These are phyloP conservation scores for Hanleya hanleyi DNA, from an alignment of 2,888 invertebrate genomes.

Conservation along the genomic window DNA sequence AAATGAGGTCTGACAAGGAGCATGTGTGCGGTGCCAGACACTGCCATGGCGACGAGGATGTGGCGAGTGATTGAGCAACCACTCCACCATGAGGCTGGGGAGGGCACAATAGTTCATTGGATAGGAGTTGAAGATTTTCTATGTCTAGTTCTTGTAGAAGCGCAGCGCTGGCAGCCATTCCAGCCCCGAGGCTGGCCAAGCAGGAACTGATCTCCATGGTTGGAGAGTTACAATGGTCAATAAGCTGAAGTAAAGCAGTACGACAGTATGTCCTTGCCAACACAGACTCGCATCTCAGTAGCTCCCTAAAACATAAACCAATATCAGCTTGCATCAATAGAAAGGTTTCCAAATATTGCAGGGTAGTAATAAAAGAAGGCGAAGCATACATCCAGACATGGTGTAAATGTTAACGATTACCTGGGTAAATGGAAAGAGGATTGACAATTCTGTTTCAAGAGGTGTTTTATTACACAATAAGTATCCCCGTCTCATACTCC, in stretches of 20 bases:
- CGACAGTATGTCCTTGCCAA: constrained; percentile 69
- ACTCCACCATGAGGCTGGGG: constrained; percentile 67
- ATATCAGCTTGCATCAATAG: too few relatives aligned
- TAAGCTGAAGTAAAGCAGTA: constrained; percentile 66
- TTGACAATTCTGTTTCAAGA: too few relatives aligned
- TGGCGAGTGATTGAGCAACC: constrained; percentile 48
- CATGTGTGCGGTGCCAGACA: constrained; percentile 58
- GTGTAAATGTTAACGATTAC: too few relatives aligned
- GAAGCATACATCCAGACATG: too few relatives aligned
- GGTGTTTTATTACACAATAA: too few relatives aligned
- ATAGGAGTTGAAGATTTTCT: constrained; percentile 72
- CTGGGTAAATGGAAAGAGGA: too few relatives aligned
- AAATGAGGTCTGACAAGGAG: constrained; percentile 66
- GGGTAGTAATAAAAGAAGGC: too few relatives aligned
- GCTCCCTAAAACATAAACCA: constrained; percentile 55
- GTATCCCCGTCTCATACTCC: too few relatives aligned
- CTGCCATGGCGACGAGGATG: constrained; percentile 50
- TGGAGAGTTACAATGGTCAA: constrained; percentile 69
- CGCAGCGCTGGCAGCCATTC: constrained; percentile 68
- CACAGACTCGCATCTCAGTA: constrained; percentile 64
- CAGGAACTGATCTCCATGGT: constrained; percentile 63
- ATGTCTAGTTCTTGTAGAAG: constrained; percentile 70
- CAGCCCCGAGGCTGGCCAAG: constrained; percentile 54
- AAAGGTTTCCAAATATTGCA: too few relatives aligned
- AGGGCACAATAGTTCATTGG: constrained; percentile 64